Conservation (phyloP, 2,113 vertebrate genomes). For the Pangasianodon hypophthalmus region DNA sequence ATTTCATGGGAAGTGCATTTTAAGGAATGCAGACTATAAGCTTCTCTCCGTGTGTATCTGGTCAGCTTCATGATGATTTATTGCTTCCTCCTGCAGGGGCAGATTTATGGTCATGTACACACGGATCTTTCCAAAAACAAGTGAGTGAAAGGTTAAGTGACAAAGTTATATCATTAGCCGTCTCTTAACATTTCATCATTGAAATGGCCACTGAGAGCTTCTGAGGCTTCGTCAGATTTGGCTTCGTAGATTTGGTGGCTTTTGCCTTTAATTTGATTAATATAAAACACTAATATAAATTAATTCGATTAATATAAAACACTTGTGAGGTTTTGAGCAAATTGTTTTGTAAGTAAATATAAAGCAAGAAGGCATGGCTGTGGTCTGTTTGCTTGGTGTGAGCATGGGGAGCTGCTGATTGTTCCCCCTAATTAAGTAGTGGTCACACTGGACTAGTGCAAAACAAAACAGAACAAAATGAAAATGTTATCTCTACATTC, state of each 20-base stretch:
- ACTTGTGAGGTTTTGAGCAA: no score
- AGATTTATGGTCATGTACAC: background rate
- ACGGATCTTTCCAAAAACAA: background rate
- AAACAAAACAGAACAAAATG: no score
- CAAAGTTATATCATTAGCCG: background rate
- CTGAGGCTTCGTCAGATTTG: background rate
- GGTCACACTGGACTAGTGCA: no score
- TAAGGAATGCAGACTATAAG: background rate
- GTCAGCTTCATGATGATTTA: background rate
- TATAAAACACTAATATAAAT: background rate
- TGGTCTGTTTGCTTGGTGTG: no score
- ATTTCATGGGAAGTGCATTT: constrained; percentile 3
- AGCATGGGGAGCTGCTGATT: no score
- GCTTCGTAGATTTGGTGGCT: background rate
- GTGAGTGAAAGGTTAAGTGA: background rate
- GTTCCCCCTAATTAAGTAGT: no score
- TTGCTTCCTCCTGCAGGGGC: background rate
- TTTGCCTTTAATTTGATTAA: background rate
- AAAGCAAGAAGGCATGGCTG: no score
- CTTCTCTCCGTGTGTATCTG: background rate
- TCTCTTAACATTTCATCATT: background rate
- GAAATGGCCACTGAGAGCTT: background rate
- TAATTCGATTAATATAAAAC: no score
- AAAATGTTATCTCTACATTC: no score
- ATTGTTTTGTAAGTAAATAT: no score